Evolutionary conservation across 92 coral and sea anemone genomes (phyloP).

Genomic region (Zoanthus gigantus): DNA sequence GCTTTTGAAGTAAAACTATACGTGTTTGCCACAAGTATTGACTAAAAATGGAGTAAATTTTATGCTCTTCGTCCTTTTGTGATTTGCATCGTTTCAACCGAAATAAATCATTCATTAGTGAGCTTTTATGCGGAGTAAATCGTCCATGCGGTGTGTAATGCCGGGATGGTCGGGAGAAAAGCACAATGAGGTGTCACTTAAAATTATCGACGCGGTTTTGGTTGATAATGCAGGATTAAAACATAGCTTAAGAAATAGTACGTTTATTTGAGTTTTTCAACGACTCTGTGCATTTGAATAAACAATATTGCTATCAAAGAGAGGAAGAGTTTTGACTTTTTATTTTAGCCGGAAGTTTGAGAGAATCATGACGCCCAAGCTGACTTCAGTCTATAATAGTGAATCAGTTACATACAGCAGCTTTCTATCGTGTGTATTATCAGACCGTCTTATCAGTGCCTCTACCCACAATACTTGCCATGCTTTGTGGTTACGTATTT

Average conservation of each 20-base stretch:
- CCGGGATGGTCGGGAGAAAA: background rate
- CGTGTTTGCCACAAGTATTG: background rate
- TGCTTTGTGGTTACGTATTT: constrained; percentile 25
- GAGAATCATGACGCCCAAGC: background rate
- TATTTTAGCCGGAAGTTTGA: background rate
- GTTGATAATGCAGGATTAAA: background rate
- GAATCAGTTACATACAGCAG: background rate
- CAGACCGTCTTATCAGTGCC: background rate
- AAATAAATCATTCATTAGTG: constrained; percentile 5
- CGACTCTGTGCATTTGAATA: background rate
- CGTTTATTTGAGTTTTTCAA: background rate
- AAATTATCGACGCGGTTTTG: constrained; percentile 7
- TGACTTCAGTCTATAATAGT: constrained; percentile 6
- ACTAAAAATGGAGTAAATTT: background rate
- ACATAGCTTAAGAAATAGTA: constrained; percentile 27
- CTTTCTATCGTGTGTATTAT: background rate
- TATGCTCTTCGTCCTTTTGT: background rate
- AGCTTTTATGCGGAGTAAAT: background rate
- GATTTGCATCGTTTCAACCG: background rate
- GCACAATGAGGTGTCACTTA: constrained; percentile 30
- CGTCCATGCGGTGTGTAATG: background rate
- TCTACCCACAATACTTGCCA: constrained; percentile 20
- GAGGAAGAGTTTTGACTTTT: background rate
- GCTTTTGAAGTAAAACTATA: too few species aligned
- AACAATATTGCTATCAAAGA: background rate